Base-by-base conservation (phyloP, 2,113 vertebrate genomes). In the Nipponia nippon region DNA sequence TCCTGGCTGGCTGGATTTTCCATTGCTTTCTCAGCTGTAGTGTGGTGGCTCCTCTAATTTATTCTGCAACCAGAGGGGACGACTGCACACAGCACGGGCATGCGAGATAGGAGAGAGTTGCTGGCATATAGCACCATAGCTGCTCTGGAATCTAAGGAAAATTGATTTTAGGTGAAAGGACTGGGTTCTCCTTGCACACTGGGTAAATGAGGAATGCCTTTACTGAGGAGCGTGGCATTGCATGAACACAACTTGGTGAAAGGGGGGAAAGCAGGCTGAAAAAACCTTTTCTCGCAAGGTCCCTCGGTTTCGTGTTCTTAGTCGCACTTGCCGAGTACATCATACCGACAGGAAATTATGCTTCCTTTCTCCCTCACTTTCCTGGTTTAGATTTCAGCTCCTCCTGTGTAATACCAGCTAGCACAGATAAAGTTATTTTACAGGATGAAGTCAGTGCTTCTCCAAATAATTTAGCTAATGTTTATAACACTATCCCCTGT, bases 1-100 rank as follows among this genome's bases (percentile, higher is more conserved):
- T 93, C 87, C 91, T 96, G 93, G 42, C 87, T 83, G 82, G 49
- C 23, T 96, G 87, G 62, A 66, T 96, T 97, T 97, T 93, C 82
- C 87, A 93, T 94, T 95, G 82, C 95, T 96, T 95, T 95, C 89
- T 94, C 95, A 96, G 82, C 82, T 94, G 89, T 34, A 62, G 12
- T 0, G 0, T 18, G 21, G 46, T 80, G 66, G 29, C 62, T 87
- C 11, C 65, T 95, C 30, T 81, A 11, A 92, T 89, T 95, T 91
- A 71, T 82, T 79, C 66, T 81, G 50, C 47, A 73, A 52, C 84
- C 70, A 36, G 81, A 87, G 66, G 83, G 87, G 85, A 77, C 84
- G 82, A 80, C 62, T 38, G 30, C 8, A 3, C 49, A 21, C 85
- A 85, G 84, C 59, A 77, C 3, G 5, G 63, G 38, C 62, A 32